Evolutionary conservation across 2,113 vertebrate species (phyloP), one percentile per base, ranked within the genome.

Genomic region (Erpornis zantholeuca): DNA sequence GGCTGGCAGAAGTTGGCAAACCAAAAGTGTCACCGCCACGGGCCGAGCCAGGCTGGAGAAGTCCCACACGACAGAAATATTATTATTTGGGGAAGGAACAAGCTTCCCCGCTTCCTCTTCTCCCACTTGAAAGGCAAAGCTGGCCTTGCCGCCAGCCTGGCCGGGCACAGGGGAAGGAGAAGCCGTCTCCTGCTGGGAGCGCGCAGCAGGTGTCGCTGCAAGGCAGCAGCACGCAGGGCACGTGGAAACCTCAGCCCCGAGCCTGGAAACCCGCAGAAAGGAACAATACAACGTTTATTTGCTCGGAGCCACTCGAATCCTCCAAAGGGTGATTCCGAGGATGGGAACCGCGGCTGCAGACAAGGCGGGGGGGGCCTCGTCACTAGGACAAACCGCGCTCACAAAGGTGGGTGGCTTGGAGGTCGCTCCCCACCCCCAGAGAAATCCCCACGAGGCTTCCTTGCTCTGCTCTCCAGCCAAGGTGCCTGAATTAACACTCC

Each of bases 161-260:
- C 57, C 9, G 4, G 70, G 33, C 23, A 2, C 3, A 7, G 7
- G 17, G 73, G n/a, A 8, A 40, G 23, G 15, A 47, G 35, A 24
- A 2, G 9, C 29, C 1, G 36, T 40, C 45, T 72, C 10, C 66
- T 13, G 53, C 63, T 6, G 10, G 42, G 5, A 73, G 3, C 0
- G 4, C 10, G 68, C 98, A 82, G 90, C 72, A 98, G 98, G 16
- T 94, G 98, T 97, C 96, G 65, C 92, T 97, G 95, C 95, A 78
- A 92, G 97, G 90, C 94, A 97, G 88, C 65, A 40, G 76, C 80
- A 76, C 4, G 15, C 6, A 2, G 24, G 59, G 24, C 50, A 18
- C 1, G 2, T 1, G 69, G 40, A n/a, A 79, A 65, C 68, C 85
- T 66, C 91, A 6, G 3, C 4, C 14, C 54, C 1, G 61, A 0